Evolutionary conservation across 2,888 invertebrate genomes (phyloP).

Genomic region (Pardosa pseudoannulata): DNA sequence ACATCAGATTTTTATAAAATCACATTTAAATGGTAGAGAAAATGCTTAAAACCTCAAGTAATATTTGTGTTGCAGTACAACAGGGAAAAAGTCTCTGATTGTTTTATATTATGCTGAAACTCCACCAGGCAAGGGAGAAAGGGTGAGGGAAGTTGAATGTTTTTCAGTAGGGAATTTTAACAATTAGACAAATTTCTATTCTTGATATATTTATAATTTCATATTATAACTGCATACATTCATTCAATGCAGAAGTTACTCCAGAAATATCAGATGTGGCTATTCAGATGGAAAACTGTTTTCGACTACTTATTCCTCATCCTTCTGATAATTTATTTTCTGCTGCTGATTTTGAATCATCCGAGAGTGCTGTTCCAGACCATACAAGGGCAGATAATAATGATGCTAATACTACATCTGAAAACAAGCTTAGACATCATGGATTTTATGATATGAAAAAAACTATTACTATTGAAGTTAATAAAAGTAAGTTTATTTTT

Average conservation of each 20-base stretch:
- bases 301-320: constrained; percentile 78
- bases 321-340: constrained; percentile 39
- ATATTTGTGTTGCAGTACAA: too few species aligned
- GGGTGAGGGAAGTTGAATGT: too few species aligned
- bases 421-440: constrained; percentile 74
- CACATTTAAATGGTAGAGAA: too few species aligned
- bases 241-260: constrained; percentile 20
- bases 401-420: constrained; percentile 13
- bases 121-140: too few species aligned
- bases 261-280: constrained; percentile 76
- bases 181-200: too few species aligned
- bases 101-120: too few species aligned
- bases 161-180: too few species aligned
- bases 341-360: constrained; percentile 37
- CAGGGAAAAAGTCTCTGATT: too few species aligned
- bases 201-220: too few species aligned
- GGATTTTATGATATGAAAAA: constrained; percentile 75
- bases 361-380: constrained; percentile 34
- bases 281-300: constrained; percentile 78
- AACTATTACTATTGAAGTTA: constrained; percentile 75
- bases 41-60: too few species aligned
- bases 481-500: constrained; percentile 53
- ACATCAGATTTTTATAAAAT: too few species aligned
- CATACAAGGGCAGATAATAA: not conserved
- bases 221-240: too few species aligned